These are phyloP conservation scores for Pelodiscus sinensis DNA, from an alignment of 2,113 vertebrate genomes.

Conservation along the genomic window DNA sequence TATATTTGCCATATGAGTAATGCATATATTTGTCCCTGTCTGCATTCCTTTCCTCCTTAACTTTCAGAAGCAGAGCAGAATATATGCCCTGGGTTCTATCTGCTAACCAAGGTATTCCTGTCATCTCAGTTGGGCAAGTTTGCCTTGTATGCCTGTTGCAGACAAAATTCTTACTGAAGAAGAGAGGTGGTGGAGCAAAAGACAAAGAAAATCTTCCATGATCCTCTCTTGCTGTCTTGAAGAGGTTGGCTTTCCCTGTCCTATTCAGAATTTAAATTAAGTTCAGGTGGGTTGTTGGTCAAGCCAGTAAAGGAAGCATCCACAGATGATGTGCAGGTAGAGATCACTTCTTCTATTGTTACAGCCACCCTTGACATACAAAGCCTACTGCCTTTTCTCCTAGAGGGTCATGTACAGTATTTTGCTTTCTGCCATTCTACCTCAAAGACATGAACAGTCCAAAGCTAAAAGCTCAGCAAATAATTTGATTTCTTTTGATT, in stretches of 20 bases:
- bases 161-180: background rate
- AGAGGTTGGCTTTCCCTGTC: background rate
- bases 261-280: background rate
- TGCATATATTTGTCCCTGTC: background rate
- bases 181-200: background rate
- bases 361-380: background rate
- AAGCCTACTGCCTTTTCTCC: background rate
- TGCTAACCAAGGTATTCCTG: background rate
- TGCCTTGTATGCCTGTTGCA: background rate
- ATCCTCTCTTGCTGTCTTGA: background rate
- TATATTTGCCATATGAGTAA: background rate
- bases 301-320: background rate
- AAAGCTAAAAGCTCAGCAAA: background rate
- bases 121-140: background rate
- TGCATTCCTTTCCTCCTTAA: background rate
- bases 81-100: background rate
- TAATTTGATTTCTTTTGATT: background rate
- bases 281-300: background rate
- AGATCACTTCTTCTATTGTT: background rate
- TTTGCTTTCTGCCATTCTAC: background rate
- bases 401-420: background rate
- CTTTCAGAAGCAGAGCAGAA: background rate
- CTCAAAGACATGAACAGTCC: background rate
- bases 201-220: background rate
- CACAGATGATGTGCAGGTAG: background rate